A percentile compares a stretch with the other conserved stretches of the same genome.
Conservation (phyloP, 2,888 invertebrate species). For the Carabus problematicus region DNA sequence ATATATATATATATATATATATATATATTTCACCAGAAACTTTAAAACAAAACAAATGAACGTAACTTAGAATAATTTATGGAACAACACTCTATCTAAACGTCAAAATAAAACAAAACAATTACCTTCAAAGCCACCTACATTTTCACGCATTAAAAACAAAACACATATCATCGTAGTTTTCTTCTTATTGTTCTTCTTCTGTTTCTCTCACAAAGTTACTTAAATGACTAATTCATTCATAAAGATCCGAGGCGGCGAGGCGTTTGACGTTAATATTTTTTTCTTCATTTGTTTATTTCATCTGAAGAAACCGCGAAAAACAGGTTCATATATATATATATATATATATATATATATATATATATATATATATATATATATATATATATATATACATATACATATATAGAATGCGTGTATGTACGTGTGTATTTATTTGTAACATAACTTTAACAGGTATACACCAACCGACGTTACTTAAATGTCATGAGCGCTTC, state of each 20-base stretch:
- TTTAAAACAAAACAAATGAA: no score
- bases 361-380: neutral
- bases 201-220: neutral
- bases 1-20: no score
- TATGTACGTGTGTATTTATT: no score
- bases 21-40: no score
- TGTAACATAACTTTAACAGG: conserved; percentile 30
- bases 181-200: no score
- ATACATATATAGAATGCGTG: conserved; percentile 1
- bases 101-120: no score
- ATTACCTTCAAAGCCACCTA: no score
- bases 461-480: conserved; percentile 21
- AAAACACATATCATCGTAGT: neutral
- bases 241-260: conserved; percentile 24
- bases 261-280: conserved; percentile 10
- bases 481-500: conserved; percentile 25
- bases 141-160: neutral
- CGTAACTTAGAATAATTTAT: no score
- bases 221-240: conserved; percentile 27
- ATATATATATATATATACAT: neutral
- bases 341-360: no score
- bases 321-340: conserved; percentile 22
- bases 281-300: conserved; percentile 7
- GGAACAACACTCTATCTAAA: no score
- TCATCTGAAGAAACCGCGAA: neutral